Conservation (phyloP, 2,888 invertebrate species). For the Halocaridina rubra region DNA sequence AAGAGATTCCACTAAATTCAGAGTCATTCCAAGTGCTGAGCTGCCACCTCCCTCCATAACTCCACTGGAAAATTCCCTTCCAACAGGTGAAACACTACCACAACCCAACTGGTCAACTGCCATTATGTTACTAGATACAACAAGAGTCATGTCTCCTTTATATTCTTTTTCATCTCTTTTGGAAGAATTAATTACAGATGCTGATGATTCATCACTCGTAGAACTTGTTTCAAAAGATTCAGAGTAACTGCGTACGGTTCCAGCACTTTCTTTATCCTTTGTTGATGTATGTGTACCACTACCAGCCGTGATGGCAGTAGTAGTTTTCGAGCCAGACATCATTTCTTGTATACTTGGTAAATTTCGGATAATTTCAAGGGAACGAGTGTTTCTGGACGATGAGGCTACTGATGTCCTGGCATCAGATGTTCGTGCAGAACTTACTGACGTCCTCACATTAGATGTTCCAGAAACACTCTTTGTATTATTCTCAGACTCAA, state of each 20-base stretch:
- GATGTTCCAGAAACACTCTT: too few species aligned
- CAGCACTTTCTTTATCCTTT: neutral
- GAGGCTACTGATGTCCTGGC: too few species aligned
- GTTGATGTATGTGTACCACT: neutral
- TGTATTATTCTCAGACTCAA: too few species aligned
- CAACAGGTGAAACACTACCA: neutral
- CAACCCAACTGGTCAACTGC: slow-evolving; percentile 12
- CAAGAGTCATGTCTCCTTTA: slow-evolving; percentile 22
- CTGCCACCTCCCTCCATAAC: neutral
- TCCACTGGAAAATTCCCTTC: neutral
- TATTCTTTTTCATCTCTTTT: neutral
- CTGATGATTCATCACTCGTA: slow-evolving; percentile 20
- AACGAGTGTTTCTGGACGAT: too few species aligned
- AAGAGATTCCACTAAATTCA: slow-evolving; percentile 51
- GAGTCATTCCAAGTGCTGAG: slow-evolving; percentile 38
- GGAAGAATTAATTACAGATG: neutral
- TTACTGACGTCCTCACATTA: too few species aligned
- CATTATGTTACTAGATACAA: slow-evolving; percentile 30
- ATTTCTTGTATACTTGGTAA: neutral
- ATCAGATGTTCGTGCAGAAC: too few species aligned
- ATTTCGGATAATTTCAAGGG: too few species aligned
- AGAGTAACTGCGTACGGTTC: slow-evolving; percentile 18
- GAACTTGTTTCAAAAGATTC: slow-evolving; percentile 48
- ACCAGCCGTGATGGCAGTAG: neutral
- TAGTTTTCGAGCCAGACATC: neutral